These are phyloP conservation scores for Poeciliopsis infans DNA, from an alignment of 2,797 vertebrate genomes.

Conservation along the genomic window DNA sequence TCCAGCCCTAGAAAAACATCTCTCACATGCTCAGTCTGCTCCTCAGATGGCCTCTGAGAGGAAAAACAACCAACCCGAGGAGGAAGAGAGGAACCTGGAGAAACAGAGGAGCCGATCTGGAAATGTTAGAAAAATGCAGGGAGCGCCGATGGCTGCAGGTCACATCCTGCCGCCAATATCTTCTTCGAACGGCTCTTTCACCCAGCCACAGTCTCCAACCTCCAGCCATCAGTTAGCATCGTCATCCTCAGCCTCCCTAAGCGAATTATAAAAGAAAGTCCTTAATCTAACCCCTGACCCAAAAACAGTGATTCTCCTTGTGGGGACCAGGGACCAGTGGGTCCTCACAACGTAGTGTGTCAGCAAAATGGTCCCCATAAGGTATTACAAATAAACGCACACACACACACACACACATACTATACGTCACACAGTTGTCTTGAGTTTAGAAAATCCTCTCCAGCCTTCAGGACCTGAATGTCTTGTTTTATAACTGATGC, in stretches of 20 bases:
- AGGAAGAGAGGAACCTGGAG: not conserved
- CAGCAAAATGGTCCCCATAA: no score
- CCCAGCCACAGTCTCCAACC: slow-evolving; percentile 16
- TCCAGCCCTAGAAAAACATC: slow-evolving; percentile 1
- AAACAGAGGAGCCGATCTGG: not conserved
- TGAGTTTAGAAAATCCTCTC: no score
- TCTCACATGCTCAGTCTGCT: slow-evolving; percentile 5
- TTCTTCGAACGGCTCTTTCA: slow-evolving; percentile 27
- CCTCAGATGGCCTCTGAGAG: slow-evolving; percentile 1
- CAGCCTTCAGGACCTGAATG: not conserved
- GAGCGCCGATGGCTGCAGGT: slow-evolving; percentile 51
- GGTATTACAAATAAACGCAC: no score
- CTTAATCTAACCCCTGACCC: no score
- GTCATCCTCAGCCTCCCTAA: slow-evolving; percentile 39
- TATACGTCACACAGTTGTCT: no score
- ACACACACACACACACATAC: no score
- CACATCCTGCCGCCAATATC: slow-evolving; percentile 76
- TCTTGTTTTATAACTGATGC: not conserved
- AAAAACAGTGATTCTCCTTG: no score
- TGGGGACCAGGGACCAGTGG: no score
- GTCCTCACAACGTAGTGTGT: no score
- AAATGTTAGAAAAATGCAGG: slow-evolving; percentile 8
- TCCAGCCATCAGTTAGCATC: slow-evolving; percentile 27
- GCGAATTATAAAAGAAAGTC: slow-evolving; percentile 21
- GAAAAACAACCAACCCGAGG: not conserved